These are phyloP conservation scores for Cheilosia impressa DNA, from an alignment of 2,888 invertebrate genomes.

Conservation along the genomic window DNA sequence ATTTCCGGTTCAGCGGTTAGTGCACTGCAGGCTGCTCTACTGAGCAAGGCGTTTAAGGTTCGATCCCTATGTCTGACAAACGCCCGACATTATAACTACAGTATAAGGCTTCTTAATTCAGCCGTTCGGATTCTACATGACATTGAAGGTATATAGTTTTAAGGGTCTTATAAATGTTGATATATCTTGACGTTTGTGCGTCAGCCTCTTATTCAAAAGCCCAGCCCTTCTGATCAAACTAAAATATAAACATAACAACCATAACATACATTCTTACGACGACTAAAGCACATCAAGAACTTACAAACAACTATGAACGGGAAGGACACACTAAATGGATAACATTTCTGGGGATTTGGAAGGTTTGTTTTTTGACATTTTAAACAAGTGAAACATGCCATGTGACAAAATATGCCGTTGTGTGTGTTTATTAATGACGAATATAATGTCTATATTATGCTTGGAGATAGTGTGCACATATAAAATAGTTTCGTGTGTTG, in stretches of 20 bases:
- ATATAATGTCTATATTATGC: slow-evolving; percentile 61
- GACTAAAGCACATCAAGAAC: slow-evolving; percentile 51
- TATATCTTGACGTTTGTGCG: no score
- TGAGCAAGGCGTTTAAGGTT: no score
- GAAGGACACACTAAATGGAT: slow-evolving; percentile 24
- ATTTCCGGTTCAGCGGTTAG: no score
- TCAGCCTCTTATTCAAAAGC: not conserved
- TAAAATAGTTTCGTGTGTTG: slow-evolving; percentile 11
- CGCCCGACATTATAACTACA: no score
- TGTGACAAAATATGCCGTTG: slow-evolving; percentile 43
- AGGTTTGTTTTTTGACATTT: slow-evolving; percentile 21
- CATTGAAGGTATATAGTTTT: no score
- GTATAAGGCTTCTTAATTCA: no score
- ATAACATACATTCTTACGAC: slow-evolving; percentile 23
- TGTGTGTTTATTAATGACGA: slow-evolving; percentile 6
- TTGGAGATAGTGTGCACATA: slow-evolving; percentile 49
- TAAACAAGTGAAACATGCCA: slow-evolving; percentile 59
- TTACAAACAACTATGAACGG: slow-evolving; percentile 26
- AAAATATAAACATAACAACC: slow-evolving; percentile 8
- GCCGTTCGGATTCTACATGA: no score
- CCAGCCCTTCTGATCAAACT: slow-evolving; percentile 38
- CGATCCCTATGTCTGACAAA: no score
- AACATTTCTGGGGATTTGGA: slow-evolving; percentile 14
- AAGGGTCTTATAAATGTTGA: no score
- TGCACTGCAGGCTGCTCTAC: no score